Evolutionary conservation across 2,888 invertebrate genomes (phyloP), one percentile per base, ranked within the genome.

Genomic region (Heteropelma amictum): DNA sequence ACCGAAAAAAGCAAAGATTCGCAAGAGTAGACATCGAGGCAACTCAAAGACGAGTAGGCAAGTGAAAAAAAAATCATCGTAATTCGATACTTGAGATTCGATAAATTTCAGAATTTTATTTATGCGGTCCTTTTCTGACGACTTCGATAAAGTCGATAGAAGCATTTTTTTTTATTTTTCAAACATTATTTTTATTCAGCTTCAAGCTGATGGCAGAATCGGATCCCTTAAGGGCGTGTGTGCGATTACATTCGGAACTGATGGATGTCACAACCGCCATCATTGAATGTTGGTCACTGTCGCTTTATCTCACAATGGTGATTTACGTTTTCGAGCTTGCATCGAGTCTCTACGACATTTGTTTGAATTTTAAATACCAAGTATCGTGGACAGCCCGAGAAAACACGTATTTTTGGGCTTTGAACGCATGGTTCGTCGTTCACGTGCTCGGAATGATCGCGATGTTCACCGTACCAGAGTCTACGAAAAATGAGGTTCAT

Each of bases 401-500:
- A 0, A 10, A 30, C 4, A 12, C 2, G 23, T 35, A 51, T n/a
- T 21, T 45, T 23, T 2, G 12, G 17, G 7, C 53, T 4, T 33
- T 65, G 51, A 33, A 17, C 7, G 17, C n/a, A 6, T 72, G 71
- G 71, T 60, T 65, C 19, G 3, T 45, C 28, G 2, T 51, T 10
- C 64, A 65, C 45, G 51, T 64, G 8, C 7, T 45, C 3, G 65
- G 47, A 40, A 54, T 70, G 65, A 7, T 72, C 12, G 51, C n/a
- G 7, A 23, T 75, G 30, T 28, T 72, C 23, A 26, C 69, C 23
- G 38, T 65, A 19, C 49, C 69, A 6, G 72, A 69, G 33, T 56
- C 69, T 17, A 63, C 56, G 10, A 69, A 56, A 19, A 54, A 38
- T 21, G 71, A 73, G 77, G 70, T 67, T 49, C 3, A 3, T n/a